A percentile compares a stretch with the other conserved stretches of the same genome.
Conservation (phyloP, 1,140 invertebrate genomes). For the Coptotermes formosanus region DNA sequence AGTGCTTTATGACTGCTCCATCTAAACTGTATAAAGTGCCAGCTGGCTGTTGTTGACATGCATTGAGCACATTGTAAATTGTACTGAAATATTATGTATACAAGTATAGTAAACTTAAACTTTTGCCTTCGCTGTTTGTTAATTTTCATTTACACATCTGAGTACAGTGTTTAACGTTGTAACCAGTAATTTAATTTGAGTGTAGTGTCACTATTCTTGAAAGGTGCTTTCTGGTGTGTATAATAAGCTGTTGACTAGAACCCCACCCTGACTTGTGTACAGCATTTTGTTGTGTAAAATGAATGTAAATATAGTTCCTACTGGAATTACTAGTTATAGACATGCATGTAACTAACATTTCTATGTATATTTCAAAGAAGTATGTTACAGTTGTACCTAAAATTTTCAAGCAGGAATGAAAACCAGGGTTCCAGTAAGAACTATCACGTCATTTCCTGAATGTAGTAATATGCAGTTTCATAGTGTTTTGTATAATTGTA, state of each 20-base stretch:
- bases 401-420: neutral
- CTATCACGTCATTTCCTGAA: neutral
- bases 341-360: neutral
- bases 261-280: neutral
- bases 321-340: neutral
- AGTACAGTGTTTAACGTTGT: constrained; percentile 7
- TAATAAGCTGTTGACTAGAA: neutral
- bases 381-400: neutral
- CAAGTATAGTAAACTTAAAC: neutral
- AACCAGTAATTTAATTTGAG: constrained; percentile 4
- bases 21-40: neutral
- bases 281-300: neutral
- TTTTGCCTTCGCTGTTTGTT: constrained; percentile 6
- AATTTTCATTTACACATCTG: neutral
- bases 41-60: neutral
- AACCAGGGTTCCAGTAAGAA: neutral
- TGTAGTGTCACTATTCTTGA: neutral
- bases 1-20: neutral
- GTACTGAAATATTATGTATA: neutral
- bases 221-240: constrained; percentile 1
- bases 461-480: neutral
- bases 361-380: neutral
- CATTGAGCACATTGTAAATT: neutral
- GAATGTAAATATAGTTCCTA: neutral
- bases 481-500: neutral